A percentile compares a stretch with the other conserved stretches of the same genome.
Conservation (phyloP, 2,888 invertebrate species). For the Sycophila texana region DNA sequence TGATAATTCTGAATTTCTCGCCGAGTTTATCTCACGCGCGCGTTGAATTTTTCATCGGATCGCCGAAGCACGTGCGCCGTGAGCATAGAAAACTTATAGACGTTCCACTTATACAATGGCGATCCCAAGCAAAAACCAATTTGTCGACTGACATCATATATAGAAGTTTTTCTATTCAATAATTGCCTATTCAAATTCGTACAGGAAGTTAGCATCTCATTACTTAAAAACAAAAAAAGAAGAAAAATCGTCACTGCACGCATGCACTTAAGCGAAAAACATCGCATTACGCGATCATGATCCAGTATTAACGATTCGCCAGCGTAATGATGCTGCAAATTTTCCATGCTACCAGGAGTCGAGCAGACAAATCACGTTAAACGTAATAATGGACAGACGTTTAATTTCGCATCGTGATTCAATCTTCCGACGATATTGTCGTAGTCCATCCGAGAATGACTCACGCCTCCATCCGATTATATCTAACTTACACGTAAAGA, state of each 20-base stretch:
- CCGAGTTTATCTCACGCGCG: background rate
- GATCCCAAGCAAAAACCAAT: background rate
- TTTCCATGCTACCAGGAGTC: background rate
- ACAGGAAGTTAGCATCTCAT: too few relatives aligned
- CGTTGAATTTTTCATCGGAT: too few relatives aligned
- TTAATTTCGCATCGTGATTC: slow-evolving; percentile 36
- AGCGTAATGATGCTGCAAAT: background rate
- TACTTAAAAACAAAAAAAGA: background rate
- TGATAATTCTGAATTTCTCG: slow-evolving; percentile 24
- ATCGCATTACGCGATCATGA: background rate
- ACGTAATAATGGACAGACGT: slow-evolving; percentile 4
- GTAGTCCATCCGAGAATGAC: background rate
- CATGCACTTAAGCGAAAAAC: too few relatives aligned
- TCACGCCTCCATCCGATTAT: background rate
- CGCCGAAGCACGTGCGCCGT: too few relatives aligned
- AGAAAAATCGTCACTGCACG: background rate
- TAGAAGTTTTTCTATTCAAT: background rate
- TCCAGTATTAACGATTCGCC: background rate
- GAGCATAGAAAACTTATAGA: too few relatives aligned
- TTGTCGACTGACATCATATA: background rate
- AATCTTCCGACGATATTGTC: slow-evolving; percentile 28
- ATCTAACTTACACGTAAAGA: background rate
- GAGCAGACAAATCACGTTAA: slow-evolving; percentile 3
- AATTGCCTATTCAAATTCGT: too few relatives aligned
- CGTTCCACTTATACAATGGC: background rate